Evolutionary conservation across 2,113 vertebrate genomes (phyloP), one percentile per base, ranked within the genome.

Genomic region (Varanus salvator): DNA sequence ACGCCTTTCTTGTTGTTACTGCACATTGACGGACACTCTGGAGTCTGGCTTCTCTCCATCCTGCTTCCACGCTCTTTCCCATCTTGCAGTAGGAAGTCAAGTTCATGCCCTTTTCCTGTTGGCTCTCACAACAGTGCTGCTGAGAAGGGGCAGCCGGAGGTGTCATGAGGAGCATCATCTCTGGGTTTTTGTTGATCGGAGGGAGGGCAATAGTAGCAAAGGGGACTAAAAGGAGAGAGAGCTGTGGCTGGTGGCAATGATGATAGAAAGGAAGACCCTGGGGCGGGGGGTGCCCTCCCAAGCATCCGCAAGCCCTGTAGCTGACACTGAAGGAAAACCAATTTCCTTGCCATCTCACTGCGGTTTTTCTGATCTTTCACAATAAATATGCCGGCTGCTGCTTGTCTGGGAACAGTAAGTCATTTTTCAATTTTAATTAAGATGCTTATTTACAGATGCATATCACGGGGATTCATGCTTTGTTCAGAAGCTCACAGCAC

Each of bases 371-470:
- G 31, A 75, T 86, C 19, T 75, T 71, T 57, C 75, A 57, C 31
- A 60, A 48, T 25, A 86, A 86, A 86, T 52, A 34, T 31, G 8
- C 11, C 38, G 38, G 38, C 38, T 21, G 23, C 50, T 54, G 48
- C 52, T 86, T 57, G 69, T n/a, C 29, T 52, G 19, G 15, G 69
- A 75, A 75, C 57, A 86, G 68, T 57, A 86, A 75, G 71, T 50
- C 71, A 74, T 64, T 68, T 87, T 88, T 87, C 93, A 94, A 87
- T 29, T 91, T 91, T 71, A 89, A 54, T 71, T 34, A 87, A 80
- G 92, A 38, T 48, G 84, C 78, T 6, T 92, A 71, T 86, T 89
- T 89, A 64, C 82, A 94, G 90, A 93, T 90, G 85, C 34, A 80
- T 60, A 84, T 38, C 48, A 3, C 6, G 82, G 3, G 6, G 82